phyloP scores from a whole-genome alignment of 2,888 invertebrate genomes.

The Bugula neritina region DNA sequence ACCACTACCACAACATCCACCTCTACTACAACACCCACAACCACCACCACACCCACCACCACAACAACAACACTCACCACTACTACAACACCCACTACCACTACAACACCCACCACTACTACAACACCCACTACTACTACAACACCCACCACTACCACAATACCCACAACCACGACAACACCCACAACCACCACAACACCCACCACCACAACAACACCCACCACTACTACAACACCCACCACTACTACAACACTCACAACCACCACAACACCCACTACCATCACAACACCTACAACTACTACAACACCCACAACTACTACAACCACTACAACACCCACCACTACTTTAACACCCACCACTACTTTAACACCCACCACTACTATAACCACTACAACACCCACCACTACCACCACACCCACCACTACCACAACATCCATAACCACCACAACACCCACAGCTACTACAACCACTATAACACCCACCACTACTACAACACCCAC shows the following conservation, averaged over 20 bases:
- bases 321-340: background rate
- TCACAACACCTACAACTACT: background rate
- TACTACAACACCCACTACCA: background rate
- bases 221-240: background rate
- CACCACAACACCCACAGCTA: background rate
- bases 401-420: background rate
- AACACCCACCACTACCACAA: background rate
- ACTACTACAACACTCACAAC: background rate
- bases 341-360: too few relatives aligned
- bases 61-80: background rate
- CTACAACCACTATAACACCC: background rate
- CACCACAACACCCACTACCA: background rate
- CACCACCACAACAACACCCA: background rate
- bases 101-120: background rate
- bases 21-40: background rate
- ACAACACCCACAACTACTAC: background rate
- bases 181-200: background rate
- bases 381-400: background rate
- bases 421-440: background rate
- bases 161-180: background rate
- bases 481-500: background rate
- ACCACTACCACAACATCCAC: background rate
- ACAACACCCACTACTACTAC: background rate
- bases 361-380: background rate
- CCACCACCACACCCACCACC: background rate